A percentile compares a stretch with the other conserved stretches of the same genome.
These are phyloP conservation scores for Tachuris rubrigastra DNA, from an alignment of 2,113 vertebrate species.

Conservation along the genomic window DNA sequence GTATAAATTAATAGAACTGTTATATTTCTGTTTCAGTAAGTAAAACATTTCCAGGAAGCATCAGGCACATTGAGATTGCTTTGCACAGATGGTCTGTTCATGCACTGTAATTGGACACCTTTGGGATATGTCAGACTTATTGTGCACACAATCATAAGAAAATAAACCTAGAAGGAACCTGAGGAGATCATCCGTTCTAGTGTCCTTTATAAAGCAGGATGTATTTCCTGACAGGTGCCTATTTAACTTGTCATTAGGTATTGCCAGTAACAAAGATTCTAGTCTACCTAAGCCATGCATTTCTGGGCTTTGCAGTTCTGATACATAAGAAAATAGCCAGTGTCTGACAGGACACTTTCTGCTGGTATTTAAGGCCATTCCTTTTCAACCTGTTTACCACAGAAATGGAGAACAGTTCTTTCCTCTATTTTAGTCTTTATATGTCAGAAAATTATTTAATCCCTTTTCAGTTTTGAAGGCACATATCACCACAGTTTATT, in stretches of 20 bases:
- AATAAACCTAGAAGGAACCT: neutral
- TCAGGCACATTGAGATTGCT: constrained; percentile 34
- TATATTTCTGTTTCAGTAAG: constrained; percentile 11
- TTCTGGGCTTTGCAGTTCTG: neutral
- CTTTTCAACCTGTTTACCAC: neutral
- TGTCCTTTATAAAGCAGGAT: neutral
- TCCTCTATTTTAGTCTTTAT: neutral
- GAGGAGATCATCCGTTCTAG: neutral
- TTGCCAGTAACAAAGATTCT: neutral
- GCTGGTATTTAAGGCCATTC: neutral
- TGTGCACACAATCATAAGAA: neutral
- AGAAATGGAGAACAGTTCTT: neutral
- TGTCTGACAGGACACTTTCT: neutral
- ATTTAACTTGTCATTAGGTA: neutral
- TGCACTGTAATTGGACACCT: constrained; percentile 33
- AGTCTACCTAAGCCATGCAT: neutral
- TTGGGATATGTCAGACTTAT: constrained; percentile 4
- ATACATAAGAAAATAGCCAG: neutral
- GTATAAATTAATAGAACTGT: neutral
- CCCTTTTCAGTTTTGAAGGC: neutral
- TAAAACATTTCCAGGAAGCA: constrained; percentile 31
- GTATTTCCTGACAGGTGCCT: neutral
- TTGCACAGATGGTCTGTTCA: constrained; percentile 32
- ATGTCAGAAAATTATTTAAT: neutral
- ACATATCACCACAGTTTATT: accelerated